Percentiles rank a stretch among this genome's conserved stretches.
phyloP scores from a whole-genome alignment of 2,888 invertebrate species.

The Agrochola litura region DNA sequence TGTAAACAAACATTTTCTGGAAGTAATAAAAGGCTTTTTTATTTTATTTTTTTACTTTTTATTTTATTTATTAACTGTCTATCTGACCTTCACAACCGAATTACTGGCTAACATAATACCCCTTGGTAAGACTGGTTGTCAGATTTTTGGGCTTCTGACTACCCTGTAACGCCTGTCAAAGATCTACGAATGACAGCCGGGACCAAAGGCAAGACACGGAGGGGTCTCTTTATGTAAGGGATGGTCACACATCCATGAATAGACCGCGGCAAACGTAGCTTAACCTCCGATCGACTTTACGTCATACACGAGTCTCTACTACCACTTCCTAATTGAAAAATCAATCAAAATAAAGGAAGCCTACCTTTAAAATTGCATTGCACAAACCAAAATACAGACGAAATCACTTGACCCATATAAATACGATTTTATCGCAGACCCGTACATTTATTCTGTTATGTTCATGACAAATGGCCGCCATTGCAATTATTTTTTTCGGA shows the following conservation, averaged over 20 bases:
- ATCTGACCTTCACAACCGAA: not conserved
- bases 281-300: not conserved
- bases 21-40: too few species aligned
- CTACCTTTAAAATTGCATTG: constrained; percentile 12
- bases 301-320: rapidly evolving
- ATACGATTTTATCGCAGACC: constrained; percentile 17
- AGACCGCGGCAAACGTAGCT: not conserved
- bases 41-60: too few species aligned
- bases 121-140: not conserved
- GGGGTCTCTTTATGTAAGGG: not conserved
- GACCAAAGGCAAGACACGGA: not conserved
- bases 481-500: constrained; percentile 33
- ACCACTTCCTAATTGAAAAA: not conserved
- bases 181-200: not conserved
- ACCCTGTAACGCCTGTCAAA: not conserved
- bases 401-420: constrained; percentile 39
- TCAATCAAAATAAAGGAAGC: not conserved
- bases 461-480: constrained; percentile 41
- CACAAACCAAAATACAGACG: not conserved
- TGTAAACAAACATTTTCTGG: too few species aligned
- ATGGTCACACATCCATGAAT: not conserved
- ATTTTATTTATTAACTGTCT: rapidly evolving
- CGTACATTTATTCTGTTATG: constrained; percentile 38
- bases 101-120: not conserved
- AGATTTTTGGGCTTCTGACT: not conserved